These are phyloP conservation scores for Dysmachus trigonus DNA, from an alignment of 2,888 invertebrate genomes.

Conservation along the genomic window DNA sequence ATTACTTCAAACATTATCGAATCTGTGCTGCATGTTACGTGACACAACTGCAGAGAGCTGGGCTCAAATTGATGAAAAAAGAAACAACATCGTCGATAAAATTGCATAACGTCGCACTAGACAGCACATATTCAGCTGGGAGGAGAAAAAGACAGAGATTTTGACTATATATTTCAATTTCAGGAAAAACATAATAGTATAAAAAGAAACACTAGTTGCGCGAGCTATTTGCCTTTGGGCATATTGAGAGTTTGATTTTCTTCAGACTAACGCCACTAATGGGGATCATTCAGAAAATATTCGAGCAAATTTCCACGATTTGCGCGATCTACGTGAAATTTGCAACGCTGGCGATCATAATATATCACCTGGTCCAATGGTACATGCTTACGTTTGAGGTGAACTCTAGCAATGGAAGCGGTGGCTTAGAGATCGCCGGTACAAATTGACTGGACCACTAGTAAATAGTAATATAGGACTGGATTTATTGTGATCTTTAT, in stretches of 20 bases:
- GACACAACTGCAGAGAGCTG: conserved; percentile 6
- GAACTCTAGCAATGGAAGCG: not conserved
- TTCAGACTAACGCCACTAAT: not conserved
- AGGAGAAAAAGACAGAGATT: not conserved
- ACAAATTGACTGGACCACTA: conserved; percentile 5
- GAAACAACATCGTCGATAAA: not conserved
- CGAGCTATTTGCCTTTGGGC: not conserved
- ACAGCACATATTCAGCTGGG: not conserved
- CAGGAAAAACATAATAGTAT: not conserved
- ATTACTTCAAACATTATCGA: not conserved
- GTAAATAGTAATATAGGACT: conserved; percentile 38
- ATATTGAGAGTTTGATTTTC: not conserved
- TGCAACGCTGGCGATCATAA: conserved; percentile 56
- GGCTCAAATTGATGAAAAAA: not conserved
- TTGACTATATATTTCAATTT: not conserved
- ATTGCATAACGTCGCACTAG: conserved; percentile 9
- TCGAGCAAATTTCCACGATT: conserved; percentile 54
- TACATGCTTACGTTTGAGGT: conserved; percentile 56
- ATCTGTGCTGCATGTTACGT: not conserved
- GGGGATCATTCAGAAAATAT: conserved; percentile 20
- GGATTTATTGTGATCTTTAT: conserved; percentile 18
- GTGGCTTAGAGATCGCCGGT: not conserved
- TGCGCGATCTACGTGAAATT: conserved; percentile 60
- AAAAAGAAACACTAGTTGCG: too few relatives aligned
- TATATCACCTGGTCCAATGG: conserved; percentile 60